Percentiles rank a stretch among this genome's conserved stretches.
Conservation (phyloP, 2,113 vertebrate genomes). For the Formicarius rufipectus region DNA sequence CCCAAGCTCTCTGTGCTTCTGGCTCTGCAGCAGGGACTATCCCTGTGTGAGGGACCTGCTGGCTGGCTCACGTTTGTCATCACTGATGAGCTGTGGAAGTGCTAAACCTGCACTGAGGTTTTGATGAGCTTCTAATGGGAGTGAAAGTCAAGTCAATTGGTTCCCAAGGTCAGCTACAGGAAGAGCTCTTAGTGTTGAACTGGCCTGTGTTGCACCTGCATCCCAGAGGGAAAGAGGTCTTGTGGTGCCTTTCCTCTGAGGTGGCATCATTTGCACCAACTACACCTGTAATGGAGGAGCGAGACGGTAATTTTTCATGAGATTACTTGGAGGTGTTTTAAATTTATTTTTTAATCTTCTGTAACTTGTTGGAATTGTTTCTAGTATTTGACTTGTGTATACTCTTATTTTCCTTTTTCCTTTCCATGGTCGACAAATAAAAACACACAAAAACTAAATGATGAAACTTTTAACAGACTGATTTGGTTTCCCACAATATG, state of each 20-base stretch:
- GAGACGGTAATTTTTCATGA: background rate
- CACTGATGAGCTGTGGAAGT: background rate
- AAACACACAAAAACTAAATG: background rate
- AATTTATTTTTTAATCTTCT: background rate
- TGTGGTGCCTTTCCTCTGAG: background rate
- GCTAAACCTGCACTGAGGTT: background rate
- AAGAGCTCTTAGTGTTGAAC: background rate
- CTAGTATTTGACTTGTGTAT: background rate
- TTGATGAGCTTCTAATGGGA: fast-evolving
- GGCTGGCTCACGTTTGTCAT: background rate
- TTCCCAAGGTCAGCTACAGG: fast-evolving
- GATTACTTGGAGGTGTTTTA: background rate
- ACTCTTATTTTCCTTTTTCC: background rate
- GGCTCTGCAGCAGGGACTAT: background rate
- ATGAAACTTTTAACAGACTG: background rate
- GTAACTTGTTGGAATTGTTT: background rate
- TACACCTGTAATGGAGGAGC: background rate
- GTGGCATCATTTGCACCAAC: background rate
- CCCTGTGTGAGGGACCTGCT: fast-evolving
- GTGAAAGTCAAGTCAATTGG: background rate
- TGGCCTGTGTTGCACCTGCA: background rate
- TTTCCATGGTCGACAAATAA: background rate
- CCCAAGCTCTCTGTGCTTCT: fast-evolving
- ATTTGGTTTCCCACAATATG: background rate
- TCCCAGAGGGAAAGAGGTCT: fast-evolving